These are phyloP conservation scores for Chalcis sispes DNA, from an alignment of 2,888 invertebrate species.

Conservation along the genomic window DNA sequence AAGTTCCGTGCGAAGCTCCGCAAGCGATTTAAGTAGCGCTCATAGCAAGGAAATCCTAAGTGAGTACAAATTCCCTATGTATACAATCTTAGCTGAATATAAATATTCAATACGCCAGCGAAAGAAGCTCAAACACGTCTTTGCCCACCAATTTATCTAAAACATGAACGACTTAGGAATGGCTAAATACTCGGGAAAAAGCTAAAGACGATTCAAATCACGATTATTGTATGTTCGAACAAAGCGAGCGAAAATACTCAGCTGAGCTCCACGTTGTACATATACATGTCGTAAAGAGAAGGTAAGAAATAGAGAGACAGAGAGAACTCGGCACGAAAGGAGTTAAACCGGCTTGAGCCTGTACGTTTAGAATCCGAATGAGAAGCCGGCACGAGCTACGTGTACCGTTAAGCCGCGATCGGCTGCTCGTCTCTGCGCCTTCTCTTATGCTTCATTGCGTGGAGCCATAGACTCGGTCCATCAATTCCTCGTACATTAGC, in stretches of 20 bases:
- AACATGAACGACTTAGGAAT: not conserved
- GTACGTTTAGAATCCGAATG: constrained; percentile 51
- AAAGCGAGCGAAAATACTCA: not conserved
- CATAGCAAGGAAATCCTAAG: constrained; percentile 70
- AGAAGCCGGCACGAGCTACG: constrained; percentile 15
- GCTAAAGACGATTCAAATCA: constrained; percentile 28
- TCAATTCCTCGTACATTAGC: not conserved
- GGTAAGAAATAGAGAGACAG: not conserved
- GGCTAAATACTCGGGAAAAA: not conserved
- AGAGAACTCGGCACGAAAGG: constrained; percentile 20
- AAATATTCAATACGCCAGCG: not conserved
- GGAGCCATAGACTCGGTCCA: constrained; percentile 22
- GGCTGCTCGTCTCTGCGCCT: constrained; percentile 15
- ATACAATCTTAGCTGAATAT: not conserved
- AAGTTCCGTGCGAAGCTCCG: constrained; percentile 74
- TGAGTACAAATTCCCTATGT: constrained; percentile 62
- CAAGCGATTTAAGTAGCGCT: constrained; percentile 73
- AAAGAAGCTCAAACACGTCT: constrained; percentile 11
- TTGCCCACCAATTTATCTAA: not conserved
- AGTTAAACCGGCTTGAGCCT: constrained; percentile 44
- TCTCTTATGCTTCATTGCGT: not conserved
- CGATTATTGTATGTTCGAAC: too few species aligned
- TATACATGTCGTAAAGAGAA: not conserved
- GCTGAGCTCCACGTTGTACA: not conserved
- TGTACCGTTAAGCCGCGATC: constrained; percentile 55